phyloP scores from a whole-genome alignment of 2,888 invertebrate genomes.

The Drosophila gaucha region DNA sequence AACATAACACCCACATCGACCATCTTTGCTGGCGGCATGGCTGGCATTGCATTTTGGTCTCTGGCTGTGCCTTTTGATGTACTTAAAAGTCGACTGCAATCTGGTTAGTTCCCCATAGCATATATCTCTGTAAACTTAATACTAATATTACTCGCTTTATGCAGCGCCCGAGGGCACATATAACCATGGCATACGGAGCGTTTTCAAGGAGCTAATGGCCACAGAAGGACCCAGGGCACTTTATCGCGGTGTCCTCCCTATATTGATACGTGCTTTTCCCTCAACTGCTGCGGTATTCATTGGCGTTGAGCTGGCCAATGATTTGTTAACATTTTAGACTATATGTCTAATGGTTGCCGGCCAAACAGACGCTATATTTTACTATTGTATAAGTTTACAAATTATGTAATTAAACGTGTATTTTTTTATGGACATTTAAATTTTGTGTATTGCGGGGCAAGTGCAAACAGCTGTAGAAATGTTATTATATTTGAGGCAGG shows the following conservation, averaged over 20 bases:
- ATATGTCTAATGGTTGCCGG: slow-evolving; percentile 13
- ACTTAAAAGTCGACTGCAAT: slow-evolving; percentile 97
- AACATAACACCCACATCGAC: slow-evolving; percentile 88
- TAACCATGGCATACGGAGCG: slow-evolving; percentile 95
- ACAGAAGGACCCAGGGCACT: slow-evolving; percentile 95
- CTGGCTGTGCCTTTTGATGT: slow-evolving; percentile 99
- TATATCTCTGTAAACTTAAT: too few relatives aligned
- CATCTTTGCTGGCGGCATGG: slow-evolving; percentile 96
- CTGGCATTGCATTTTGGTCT: slow-evolving; percentile 98
- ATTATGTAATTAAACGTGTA: slow-evolving; percentile 26
- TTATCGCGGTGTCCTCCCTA: slow-evolving; percentile 97
- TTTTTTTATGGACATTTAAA: slow-evolving; percentile 16
- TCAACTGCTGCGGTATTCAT: slow-evolving; percentile 99
- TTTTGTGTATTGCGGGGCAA: neutral
- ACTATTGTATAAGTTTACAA: slow-evolving; percentile 2
- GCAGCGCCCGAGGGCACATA: slow-evolving; percentile 97
- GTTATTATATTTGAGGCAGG: neutral
- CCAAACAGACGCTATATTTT: slow-evolving; percentile 36
- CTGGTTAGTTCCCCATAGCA: slow-evolving; percentile 86
- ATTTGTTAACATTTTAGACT: slow-evolving; percentile 87
- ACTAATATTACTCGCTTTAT: neutral
- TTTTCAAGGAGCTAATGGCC: slow-evolving; percentile 93
- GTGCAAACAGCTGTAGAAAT: slow-evolving; percentile 19
- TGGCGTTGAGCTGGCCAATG: slow-evolving; percentile 94
- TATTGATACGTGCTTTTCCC: slow-evolving; percentile 98